Percentiles rank a stretch among this genome's conserved stretches.
These are phyloP conservation scores for Drosophila meridiana DNA, from an alignment of 2,888 invertebrate genomes.

Conservation along the genomic window DNA sequence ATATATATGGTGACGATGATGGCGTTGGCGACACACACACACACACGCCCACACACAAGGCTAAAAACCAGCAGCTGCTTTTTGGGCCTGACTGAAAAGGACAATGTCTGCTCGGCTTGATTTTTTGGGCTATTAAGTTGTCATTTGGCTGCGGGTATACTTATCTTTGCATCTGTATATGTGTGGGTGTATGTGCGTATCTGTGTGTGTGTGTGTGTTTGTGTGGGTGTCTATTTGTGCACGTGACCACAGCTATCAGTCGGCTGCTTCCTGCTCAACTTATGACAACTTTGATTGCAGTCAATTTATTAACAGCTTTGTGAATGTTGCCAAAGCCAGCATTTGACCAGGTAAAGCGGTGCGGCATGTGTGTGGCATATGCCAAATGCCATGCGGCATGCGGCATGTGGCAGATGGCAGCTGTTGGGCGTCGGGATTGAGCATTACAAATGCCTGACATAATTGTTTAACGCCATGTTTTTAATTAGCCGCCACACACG, in stretches of 20 bases:
- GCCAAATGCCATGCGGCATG: constrained; percentile 11
- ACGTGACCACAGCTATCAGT: constrained; percentile 70
- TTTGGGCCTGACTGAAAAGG: constrained; percentile 47
- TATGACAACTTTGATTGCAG: constrained; percentile 79
- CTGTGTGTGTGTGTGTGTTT: constrained; percentile 23
- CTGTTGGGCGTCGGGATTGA: constrained; percentile 9
- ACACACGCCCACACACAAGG: constrained; percentile 52
- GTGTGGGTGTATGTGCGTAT: constrained; percentile 1
- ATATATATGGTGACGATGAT: constrained; percentile 40
- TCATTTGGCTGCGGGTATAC: constrained; percentile 72
- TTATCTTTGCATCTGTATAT: constrained; percentile 42
- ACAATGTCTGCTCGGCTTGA: constrained; percentile 67
- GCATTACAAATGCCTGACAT: constrained; percentile 69
- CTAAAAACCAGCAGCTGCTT: constrained; percentile 53
- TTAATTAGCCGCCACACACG: constrained; percentile 73
- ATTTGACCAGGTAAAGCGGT: constrained; percentile 41
- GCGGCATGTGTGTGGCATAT: constrained; percentile 4
- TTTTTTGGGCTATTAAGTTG: constrained; percentile 72
- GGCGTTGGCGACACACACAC: constrained; percentile 20
- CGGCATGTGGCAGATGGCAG: constrained; percentile 23
- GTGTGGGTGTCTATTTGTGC: constrained; percentile 28
- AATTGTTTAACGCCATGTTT: constrained; percentile 76
- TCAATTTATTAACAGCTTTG: constrained; percentile 74
- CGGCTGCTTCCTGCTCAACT: constrained; percentile 49
- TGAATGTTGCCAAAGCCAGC: constrained; percentile 33